A percentile compares a stretch with the other conserved stretches of the same genome.
phyloP scores from a whole-genome alignment of 2,113 vertebrate genomes.

The Eudyptes chrysolophus region DNA sequence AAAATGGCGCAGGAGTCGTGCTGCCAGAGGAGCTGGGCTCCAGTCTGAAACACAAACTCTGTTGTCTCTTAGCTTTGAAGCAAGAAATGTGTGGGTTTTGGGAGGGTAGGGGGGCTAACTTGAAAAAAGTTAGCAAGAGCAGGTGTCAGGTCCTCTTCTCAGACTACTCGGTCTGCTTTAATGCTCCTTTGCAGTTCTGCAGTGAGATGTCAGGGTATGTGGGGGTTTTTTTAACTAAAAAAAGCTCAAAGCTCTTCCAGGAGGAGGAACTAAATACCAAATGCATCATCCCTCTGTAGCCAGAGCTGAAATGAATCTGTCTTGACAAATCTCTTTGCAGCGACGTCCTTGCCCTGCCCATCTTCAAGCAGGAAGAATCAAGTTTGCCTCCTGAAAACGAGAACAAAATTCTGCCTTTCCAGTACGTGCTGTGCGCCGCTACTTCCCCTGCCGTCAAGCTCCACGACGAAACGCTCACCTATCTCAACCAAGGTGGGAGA shows the following conservation, averaged over 20 bases:
- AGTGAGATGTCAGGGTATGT: neutral
- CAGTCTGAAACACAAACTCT: too few relatives aligned
- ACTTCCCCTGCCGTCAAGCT: conserved; percentile 96
- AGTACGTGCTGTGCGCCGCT: conserved; percentile 96
- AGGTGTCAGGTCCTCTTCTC: too few relatives aligned
- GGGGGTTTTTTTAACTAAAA: neutral
- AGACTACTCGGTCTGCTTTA: neutral
- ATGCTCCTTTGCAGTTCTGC: neutral
- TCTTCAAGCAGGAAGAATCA: conserved; percentile 98
- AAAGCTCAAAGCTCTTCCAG: neutral
- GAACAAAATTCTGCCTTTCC: conserved; percentile 95
- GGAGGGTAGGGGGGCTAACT: neutral
- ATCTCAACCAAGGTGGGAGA: conserved; percentile 95
- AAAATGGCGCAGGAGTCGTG: rapidly evolving
- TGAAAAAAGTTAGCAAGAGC: neutral
- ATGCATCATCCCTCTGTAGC: neutral
- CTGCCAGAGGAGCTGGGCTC: neutral
- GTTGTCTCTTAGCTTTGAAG: neutral
- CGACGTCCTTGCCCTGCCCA: conserved; percentile 95
- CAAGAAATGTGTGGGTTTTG: neutral
- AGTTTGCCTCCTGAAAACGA: conserved; percentile 88
- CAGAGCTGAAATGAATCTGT: neutral
- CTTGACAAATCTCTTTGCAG: conserved; percentile 57
- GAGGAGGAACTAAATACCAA: neutral
- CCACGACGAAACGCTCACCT: conserved; percentile 97